These are phyloP conservation scores for Syrphus vitripennis DNA, from an alignment of 2,888 invertebrate species.

Conservation along the genomic window DNA sequence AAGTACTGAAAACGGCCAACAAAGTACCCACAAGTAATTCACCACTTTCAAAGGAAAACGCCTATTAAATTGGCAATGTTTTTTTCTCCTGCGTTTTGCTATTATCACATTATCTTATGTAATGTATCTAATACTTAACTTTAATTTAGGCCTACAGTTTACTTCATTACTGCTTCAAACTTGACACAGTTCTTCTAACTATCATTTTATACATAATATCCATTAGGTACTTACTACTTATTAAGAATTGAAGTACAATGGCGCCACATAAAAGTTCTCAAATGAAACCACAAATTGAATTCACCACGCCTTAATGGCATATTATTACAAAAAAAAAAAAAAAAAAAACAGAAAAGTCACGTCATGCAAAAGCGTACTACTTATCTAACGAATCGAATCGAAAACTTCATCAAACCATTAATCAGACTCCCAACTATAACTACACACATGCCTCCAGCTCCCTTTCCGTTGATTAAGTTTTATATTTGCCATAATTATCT, in stretches of 20 bases:
- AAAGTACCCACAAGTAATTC: too few species aligned
- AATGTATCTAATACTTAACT: too few species aligned
- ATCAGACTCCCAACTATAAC: slow-evolving; percentile 24
- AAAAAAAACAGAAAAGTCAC: not conserved
- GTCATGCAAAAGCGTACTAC: slow-evolving; percentile 6
- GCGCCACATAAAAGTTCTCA: slow-evolving; percentile 7
- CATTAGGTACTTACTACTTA: not conserved
- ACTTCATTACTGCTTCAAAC: not conserved
- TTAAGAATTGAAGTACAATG: not conserved
- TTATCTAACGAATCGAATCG: slow-evolving; percentile 34
- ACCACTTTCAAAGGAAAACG: too few species aligned
- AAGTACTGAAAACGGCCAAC: too few species aligned
- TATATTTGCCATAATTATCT: slow-evolving; percentile 52
- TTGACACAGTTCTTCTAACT: not conserved
- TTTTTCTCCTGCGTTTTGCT: too few species aligned
- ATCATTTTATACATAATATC: not conserved
- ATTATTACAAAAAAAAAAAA: slow-evolving; percentile 5
- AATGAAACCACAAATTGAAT: slow-evolving; percentile 20
- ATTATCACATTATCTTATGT: too few species aligned
- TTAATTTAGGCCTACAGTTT: too few species aligned
- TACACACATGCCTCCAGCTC: not conserved
- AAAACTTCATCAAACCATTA: slow-evolving; percentile 43
- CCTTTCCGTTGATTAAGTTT: slow-evolving; percentile 28
- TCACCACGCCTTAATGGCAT: slow-evolving; percentile 26
- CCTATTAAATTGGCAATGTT: too few species aligned